Evolutionary conservation across 2,888 invertebrate genomes (phyloP).

Genomic region (Acanthosepion pharaonis): DNA sequence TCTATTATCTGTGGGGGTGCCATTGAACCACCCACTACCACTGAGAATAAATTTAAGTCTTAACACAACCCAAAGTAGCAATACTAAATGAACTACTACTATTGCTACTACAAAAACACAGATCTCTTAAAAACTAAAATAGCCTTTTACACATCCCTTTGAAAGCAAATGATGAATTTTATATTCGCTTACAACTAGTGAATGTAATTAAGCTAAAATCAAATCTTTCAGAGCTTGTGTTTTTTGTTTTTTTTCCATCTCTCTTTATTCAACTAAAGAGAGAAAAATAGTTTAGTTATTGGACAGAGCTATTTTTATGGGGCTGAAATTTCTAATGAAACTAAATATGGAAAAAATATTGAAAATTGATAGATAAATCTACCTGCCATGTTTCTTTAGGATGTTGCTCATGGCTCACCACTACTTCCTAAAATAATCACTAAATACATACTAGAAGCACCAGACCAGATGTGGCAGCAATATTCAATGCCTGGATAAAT

Average conservation of each 20-base stretch:
- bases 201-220: background rate
- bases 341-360: background rate
- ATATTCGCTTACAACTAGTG: background rate
- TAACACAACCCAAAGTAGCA: background rate
- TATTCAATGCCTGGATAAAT: no score
- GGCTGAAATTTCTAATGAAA: background rate
- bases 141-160: constrained; percentile 11
- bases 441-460: no score
- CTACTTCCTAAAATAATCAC: no score
- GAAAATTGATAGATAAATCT: no score
- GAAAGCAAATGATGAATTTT: background rate
- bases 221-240: background rate
- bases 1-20: background rate
- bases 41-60: background rate
- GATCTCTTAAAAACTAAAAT: background rate
- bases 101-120: background rate
- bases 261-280: background rate
- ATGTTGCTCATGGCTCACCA: no score
- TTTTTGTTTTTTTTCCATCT: no score
- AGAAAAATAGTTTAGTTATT: background rate
- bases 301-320: background rate
- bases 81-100: background rate
- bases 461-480: no score
- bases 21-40: background rate
- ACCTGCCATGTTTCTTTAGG: no score